phyloP scores from a whole-genome alignment of 2,888 invertebrate genomes.

The Drosophila tripunctata region DNA sequence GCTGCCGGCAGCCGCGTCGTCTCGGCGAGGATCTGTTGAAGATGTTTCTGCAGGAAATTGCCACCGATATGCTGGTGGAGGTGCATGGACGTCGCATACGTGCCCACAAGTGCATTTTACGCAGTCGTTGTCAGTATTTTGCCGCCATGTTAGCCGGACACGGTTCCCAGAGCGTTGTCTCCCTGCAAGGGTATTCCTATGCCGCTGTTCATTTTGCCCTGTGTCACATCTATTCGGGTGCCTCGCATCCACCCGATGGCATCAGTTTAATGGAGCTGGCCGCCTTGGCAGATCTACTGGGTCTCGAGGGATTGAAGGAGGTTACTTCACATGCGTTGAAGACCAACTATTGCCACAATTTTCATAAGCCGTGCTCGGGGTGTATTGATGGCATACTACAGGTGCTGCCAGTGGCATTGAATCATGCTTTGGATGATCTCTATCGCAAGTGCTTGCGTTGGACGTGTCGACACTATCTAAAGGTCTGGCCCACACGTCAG shows the following conservation, averaged over 20 bases:
- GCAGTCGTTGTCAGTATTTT: constrained; percentile 96
- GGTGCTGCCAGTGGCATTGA: constrained; percentile 92
- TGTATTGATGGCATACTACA: constrained; percentile 95
- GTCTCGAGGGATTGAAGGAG: constrained; percentile 95
- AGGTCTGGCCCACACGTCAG: constrained; percentile 95
- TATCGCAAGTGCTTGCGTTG: constrained; percentile 94
- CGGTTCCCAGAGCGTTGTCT: constrained; percentile 93
- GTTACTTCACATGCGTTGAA: constrained; percentile 94
- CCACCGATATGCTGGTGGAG: constrained; percentile 94
- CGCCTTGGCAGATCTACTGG: constrained; percentile 94
- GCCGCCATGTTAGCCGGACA: constrained; percentile 95
- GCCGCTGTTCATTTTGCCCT: constrained; percentile 95
- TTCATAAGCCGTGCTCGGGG: constrained; percentile 96
- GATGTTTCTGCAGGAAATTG: constrained; percentile 96
- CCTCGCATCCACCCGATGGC: constrained; percentile 93
- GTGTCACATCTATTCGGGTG: constrained; percentile 97
- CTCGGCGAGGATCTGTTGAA: constrained; percentile 94
- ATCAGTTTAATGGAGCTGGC: constrained; percentile 94
- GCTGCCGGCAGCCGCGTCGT: constrained; percentile 86
- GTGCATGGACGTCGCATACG: constrained; percentile 92
- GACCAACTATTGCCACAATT: constrained; percentile 96
- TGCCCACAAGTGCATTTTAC: constrained; percentile 96
- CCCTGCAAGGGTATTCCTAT: constrained; percentile 92
- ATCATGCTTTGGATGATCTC: constrained; percentile 94
- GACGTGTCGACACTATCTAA: constrained; percentile 93